phyloP scores from a whole-genome alignment of 2,797 vertebrate genomes.

The Hippocampus kuda region DNA sequence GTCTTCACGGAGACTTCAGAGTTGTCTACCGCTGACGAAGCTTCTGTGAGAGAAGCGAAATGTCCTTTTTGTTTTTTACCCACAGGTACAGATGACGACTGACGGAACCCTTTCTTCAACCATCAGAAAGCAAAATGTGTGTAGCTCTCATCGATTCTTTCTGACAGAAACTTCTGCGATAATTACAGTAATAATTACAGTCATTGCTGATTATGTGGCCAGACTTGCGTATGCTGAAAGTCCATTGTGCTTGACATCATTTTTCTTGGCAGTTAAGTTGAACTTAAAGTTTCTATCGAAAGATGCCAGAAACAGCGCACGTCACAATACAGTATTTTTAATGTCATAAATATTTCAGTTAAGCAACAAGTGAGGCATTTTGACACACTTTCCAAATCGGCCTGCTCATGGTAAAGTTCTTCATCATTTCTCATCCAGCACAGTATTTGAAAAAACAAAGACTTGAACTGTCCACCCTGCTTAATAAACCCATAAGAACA shows the following conservation, averaged over 20 bases:
- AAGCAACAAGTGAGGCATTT: background rate
- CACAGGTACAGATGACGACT: too few species aligned
- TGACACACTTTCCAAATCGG: background rate
- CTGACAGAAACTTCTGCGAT: background rate
- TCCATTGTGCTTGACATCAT: background rate
- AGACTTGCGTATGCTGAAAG: background rate
- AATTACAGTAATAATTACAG: too few species aligned
- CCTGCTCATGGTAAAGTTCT: background rate
- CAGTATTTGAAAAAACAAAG: background rate
- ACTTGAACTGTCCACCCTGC: background rate
- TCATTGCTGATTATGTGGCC: too few species aligned
- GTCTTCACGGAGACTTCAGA: too few species aligned
- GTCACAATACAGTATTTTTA: constrained; percentile 1
- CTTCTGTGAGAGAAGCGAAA: too few species aligned
- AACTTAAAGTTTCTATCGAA: background rate
- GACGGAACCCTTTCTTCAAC: too few species aligned
- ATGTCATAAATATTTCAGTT: background rate
- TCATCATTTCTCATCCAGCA: background rate
- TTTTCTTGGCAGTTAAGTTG: background rate
- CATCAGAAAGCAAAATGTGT: background rate
- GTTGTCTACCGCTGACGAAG: too few species aligned
- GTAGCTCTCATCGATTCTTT: background rate
- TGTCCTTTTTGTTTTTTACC: too few species aligned
- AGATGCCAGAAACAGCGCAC: background rate
- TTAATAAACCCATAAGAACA: constrained; percentile 20